Conservation (phyloP, 2,888 invertebrate genomes). For the Drosophila stalkeri region DNA sequence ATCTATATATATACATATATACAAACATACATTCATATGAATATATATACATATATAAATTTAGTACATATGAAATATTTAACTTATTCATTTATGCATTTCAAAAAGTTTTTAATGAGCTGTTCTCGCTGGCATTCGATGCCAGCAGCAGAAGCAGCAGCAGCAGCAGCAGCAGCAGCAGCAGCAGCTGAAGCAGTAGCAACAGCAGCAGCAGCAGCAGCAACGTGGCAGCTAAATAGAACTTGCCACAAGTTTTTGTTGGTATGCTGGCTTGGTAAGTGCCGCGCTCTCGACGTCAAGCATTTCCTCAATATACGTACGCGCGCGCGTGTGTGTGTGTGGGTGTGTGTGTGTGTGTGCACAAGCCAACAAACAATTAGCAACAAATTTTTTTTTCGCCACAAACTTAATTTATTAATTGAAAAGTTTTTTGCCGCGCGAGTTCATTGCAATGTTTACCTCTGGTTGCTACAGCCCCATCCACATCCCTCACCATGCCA, state of each 20-base stretch:
- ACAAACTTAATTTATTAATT: constrained; percentile 72
- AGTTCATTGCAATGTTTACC: constrained; percentile 41
- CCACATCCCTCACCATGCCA: too few species aligned
- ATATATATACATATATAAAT: constrained; percentile 1
- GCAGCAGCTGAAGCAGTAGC: constrained; percentile 18
- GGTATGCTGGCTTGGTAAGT: constrained; percentile 65
- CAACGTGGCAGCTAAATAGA: constrained; percentile 19
- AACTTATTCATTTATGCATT: constrained; percentile 56
- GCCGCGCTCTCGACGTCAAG: constrained; percentile 39
- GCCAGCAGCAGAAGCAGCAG: constrained; percentile 35
- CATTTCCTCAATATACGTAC: constrained; percentile 18
- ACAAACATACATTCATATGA: constrained; percentile 7
- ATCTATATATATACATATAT: constrained; percentile 18
- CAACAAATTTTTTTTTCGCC: constrained; percentile 42
- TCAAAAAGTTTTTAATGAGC: constrained; percentile 58
- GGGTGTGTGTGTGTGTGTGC: constrained; percentile 22
- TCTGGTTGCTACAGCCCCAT: neutral
- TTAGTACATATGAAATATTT: constrained; percentile 36
- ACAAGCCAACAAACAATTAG: constrained; percentile 64
- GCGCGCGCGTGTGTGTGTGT: constrained; percentile 5
- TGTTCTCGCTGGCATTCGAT: constrained; percentile 42
- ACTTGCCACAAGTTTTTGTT: constrained; percentile 39
- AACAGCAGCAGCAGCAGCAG: constrained; percentile 15
- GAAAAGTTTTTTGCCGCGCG: constrained; percentile 66
- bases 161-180: neutral